These are phyloP conservation scores for Perodicticus potto DNA, from an alignment of 2,797 vertebrate species.

Conservation along the genomic window DNA sequence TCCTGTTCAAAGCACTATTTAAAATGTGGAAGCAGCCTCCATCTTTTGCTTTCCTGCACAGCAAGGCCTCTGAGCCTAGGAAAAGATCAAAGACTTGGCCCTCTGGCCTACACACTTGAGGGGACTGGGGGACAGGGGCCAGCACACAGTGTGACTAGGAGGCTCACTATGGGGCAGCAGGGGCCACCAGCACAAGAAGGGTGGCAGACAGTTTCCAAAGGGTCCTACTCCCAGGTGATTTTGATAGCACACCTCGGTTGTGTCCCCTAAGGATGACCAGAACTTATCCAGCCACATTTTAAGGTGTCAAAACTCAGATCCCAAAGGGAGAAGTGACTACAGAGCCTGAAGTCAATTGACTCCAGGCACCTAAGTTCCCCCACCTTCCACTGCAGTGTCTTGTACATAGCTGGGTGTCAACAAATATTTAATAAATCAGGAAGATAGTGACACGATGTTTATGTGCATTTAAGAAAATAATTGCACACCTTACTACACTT, in stretches of 20 bases:
- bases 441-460: not conserved
- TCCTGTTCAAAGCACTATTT: not conserved
- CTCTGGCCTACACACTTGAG: not conserved
- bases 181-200: not conserved
- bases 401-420: not conserved
- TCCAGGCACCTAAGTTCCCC: not conserved
- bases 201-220: not conserved
- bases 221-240: not conserved
- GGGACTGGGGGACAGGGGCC: too few species aligned
- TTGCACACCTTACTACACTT: not conserved
- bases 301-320: conserved; percentile 32
- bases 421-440: conserved; percentile 11
- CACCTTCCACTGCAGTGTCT: not conserved
- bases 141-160: not conserved
- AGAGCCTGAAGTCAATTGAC: not conserved
- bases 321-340: not conserved
- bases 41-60: not conserved
- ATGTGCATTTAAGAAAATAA: not conserved
- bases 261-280: not conserved
- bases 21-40: not conserved
- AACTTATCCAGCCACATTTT: not conserved
- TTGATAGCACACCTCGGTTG: not conserved
- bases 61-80: not conserved
- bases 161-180: rapidly evolving
- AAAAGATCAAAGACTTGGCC: not conserved